phyloP scores from a whole-genome alignment of 1,140 invertebrate species.

The Ips typographus region DNA sequence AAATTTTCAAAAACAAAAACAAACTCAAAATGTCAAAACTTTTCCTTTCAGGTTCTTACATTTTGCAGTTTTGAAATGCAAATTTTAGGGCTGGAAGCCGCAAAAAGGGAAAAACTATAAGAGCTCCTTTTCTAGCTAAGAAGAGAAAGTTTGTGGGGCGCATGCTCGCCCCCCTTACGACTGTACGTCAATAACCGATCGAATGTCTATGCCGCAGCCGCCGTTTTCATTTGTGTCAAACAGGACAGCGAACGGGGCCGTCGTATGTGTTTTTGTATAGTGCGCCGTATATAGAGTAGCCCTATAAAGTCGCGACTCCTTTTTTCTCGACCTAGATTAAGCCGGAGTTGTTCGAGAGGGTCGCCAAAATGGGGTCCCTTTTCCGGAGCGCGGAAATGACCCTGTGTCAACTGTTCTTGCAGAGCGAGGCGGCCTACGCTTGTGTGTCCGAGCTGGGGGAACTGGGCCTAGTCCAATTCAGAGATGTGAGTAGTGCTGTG shows the following conservation, averaged over 20 bases:
- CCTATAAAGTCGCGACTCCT: not conserved
- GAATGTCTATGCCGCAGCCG: not conserved
- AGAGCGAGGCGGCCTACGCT: slow-evolving; percentile 91
- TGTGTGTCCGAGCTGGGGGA: slow-evolving; percentile 92
- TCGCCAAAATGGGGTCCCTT: slow-evolving; percentile 67
- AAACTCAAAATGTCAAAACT: too few relatives aligned
- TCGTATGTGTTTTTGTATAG: not conserved
- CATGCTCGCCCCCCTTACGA: not conserved
- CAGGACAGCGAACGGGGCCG: not conserved
- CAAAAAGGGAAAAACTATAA: too few relatives aligned
- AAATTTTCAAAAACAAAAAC: too few relatives aligned
- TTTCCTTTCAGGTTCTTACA: too few relatives aligned
- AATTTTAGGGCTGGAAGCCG: too few relatives aligned
- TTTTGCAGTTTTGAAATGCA: too few relatives aligned
- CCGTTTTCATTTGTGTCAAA: not conserved
- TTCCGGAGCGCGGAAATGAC: slow-evolving; percentile 92
- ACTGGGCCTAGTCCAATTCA: slow-evolving; percentile 89
- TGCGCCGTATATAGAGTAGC: not conserved
- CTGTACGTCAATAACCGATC: not conserved
- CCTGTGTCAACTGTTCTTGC: slow-evolving; percentile 85
- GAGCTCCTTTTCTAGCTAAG: too few relatives aligned
- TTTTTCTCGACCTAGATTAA: not conserved
- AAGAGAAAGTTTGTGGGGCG: not conserved
- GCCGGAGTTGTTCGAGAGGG: slow-evolving; percentile 10
- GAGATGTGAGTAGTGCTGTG: slow-evolving; percentile 71